Conservation (phyloP, 2,888 invertebrate species). For the Hirtodrosophila histrioides region DNA sequence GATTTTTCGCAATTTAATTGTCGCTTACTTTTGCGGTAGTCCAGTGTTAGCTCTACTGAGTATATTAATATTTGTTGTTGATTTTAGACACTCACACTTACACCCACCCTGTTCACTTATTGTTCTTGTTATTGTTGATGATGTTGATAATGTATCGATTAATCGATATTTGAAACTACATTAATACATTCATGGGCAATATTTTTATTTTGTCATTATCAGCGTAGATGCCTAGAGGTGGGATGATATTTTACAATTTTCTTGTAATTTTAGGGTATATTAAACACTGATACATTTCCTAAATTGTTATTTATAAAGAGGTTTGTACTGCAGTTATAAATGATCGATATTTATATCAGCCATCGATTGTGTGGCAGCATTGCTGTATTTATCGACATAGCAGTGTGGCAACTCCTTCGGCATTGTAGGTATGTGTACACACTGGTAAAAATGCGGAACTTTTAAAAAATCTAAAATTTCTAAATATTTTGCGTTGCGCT, state of each 20-base stretch:
- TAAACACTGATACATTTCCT: no score
- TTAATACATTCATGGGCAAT: not conserved
- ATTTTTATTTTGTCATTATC: not conserved
- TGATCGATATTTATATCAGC: not conserved
- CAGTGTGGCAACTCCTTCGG: slow-evolving; percentile 2
- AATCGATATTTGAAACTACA: slow-evolving; percentile 25
- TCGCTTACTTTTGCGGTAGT: slow-evolving; percentile 40
- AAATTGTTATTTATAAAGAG: not conserved
- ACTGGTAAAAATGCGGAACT: slow-evolving; percentile 7
- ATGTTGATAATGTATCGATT: slow-evolving; percentile 27
- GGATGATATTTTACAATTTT: not conserved
- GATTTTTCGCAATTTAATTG: slow-evolving; percentile 23
- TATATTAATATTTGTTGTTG: slow-evolving; percentile 51
- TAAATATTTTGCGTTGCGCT: not conserved
- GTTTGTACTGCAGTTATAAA: not conserved
- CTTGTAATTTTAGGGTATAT: no score
- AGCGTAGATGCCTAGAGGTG: not conserved
- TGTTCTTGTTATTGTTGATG: slow-evolving; percentile 37
- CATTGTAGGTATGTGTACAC: slow-evolving; percentile 7
- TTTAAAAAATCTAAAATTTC: slow-evolving; percentile 4
- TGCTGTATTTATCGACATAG: not conserved
- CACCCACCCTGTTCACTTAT: slow-evolving; percentile 45
- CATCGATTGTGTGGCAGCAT: slow-evolving; percentile 4
- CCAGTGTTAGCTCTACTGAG: slow-evolving; percentile 25
- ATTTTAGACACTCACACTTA: slow-evolving; percentile 27